Evolutionary conservation across 2,113 vertebrate genomes (phyloP), one percentile per base, ranked within the genome.

Genomic region (Steatornis caripensis): DNA sequence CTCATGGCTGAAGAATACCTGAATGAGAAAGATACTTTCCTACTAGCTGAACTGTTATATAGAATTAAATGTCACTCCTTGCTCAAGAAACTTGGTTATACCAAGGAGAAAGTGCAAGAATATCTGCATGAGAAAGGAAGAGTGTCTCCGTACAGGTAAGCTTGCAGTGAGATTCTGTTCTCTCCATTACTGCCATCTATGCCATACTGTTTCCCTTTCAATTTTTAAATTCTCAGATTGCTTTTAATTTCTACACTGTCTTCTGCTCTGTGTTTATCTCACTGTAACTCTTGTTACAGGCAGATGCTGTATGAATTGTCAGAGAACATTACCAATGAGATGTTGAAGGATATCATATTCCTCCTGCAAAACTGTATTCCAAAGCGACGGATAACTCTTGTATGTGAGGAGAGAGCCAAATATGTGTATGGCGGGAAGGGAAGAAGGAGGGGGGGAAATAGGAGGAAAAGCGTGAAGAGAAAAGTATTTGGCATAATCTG

Each of bases 1-100:
- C 97, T 98, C 4, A 70, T 97, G 55, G 27, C 17, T 41, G 41
- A 71, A 43, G 96, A 84, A 12, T 46, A 90, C 18, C 27, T 98
- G 39, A 95, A 90, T 16, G 55, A 91, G n/a, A 30, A 93, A 27
- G 66, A 98, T 22, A 46, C 74, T 24, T 98, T 97, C 80, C 36
- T 98, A 11, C n/a, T 98, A 12, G 97, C 93, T 13, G 98, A 98
- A 60, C 97, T 98, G 32, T 97, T 98, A 34, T 97, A 95, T 16
- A 87, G 36, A 66, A 98, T 97, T 60, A 90, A 76, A 57, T 95
- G 55, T 74, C 62, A 92, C 22, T 68, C 8, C 6, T 94, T 98
- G 77, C 96, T 98, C 12, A 22, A 30, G 30, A 54, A 66, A 26
- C 62, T 98, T 51, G 45, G 12, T 55, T 98, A 95, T 88, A 96